Conservation (phyloP, 1,140 invertebrate genomes). For the Lordiphosa clarofinis region DNA sequence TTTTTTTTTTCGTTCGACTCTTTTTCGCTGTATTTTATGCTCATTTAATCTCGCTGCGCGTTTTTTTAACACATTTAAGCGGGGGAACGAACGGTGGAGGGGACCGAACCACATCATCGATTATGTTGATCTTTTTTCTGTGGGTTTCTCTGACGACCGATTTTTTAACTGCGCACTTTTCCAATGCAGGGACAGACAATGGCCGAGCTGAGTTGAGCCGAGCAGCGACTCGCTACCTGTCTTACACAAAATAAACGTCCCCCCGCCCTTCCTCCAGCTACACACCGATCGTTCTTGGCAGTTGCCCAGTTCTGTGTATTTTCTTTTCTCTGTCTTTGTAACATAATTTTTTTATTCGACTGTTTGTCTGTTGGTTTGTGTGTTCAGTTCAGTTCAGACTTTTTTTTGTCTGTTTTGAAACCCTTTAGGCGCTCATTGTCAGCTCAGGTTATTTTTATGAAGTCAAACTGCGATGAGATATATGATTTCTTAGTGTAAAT, state of each 20-base stretch:
- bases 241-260: slow-evolving; percentile 71
- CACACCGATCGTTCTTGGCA: slow-evolving; percentile 23
- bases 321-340: slow-evolving; percentile 33
- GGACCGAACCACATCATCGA: slow-evolving; percentile 63
- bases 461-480: slow-evolving; percentile 53
- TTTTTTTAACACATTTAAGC: slow-evolving; percentile 72
- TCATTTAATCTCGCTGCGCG: slow-evolving; percentile 72
- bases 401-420: slow-evolving; percentile 44
- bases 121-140: slow-evolving; percentile 67
- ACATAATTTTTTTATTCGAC: slow-evolving; percentile 14
- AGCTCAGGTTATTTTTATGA: slow-evolving; percentile 49
- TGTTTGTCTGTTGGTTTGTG: too few relatives aligned
- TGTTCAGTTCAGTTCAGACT: slow-evolving; percentile 11
- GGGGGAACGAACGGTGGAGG: slow-evolving; percentile 7
- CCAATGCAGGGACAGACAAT: slow-evolving; percentile 24
- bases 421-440: slow-evolving; percentile 71
- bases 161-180: slow-evolving; percentile 73
- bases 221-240: slow-evolving; percentile 64
- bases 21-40: slow-evolving; percentile 64
- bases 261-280: not conserved
- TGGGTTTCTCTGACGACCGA: slow-evolving; percentile 37
- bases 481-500: slow-evolving; percentile 75
- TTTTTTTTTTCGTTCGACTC: slow-evolving; percentile 28
- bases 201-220: slow-evolving; percentile 23
- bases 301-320: slow-evolving; percentile 30